A percentile compares a stretch with the other conserved stretches of the same genome.
phyloP scores from a whole-genome alignment of 2,113 vertebrate genomes.

The Percina caprodes region DNA sequence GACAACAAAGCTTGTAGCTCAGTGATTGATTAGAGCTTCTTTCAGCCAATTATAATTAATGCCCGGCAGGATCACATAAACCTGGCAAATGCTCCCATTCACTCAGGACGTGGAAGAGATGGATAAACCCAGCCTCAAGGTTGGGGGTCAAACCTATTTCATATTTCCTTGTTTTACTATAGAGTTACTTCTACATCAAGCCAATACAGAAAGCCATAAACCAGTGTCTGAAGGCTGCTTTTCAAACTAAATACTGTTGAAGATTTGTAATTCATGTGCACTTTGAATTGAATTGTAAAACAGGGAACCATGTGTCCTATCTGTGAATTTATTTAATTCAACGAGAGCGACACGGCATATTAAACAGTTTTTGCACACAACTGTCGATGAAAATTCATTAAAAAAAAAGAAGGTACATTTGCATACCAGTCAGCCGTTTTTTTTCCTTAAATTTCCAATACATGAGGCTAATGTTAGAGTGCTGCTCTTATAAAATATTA shows the following conservation, averaged over 20 bases:
- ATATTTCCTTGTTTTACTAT: conserved; percentile 37
- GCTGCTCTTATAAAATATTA: conserved; percentile 9
- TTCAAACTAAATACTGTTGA: conserved; percentile 26
- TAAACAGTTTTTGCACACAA: background rate
- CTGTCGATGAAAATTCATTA: conserved; percentile 28
- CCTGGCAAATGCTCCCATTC: conserved; percentile 38
- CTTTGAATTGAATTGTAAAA: conserved; percentile 41
- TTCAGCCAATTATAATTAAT: conserved; percentile 69
- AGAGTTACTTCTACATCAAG: conserved; percentile 40
- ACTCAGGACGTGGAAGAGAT: conserved; percentile 16
- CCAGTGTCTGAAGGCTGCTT: conserved; percentile 12
- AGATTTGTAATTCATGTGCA: conserved; percentile 19
- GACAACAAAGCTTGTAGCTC: conserved; percentile 57
- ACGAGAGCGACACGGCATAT: conserved; percentile 18
- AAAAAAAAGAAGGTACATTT: conserved; percentile 14
- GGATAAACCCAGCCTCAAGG: conserved; percentile 51
- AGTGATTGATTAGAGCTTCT: conserved; percentile 68
- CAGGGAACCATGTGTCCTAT: conserved; percentile 8
- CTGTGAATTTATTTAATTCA: conserved; percentile 22
- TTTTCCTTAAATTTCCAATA: background rate
- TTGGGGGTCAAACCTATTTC: conserved; percentile 55
- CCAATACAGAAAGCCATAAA: conserved; percentile 22
- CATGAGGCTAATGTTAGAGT: conserved; percentile 2
- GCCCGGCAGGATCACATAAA: conserved; percentile 61
- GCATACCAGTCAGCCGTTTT: background rate